Base-by-base conservation (phyloP, 1,140 invertebrate genomes). In the Drosophila baimaii region DNA sequence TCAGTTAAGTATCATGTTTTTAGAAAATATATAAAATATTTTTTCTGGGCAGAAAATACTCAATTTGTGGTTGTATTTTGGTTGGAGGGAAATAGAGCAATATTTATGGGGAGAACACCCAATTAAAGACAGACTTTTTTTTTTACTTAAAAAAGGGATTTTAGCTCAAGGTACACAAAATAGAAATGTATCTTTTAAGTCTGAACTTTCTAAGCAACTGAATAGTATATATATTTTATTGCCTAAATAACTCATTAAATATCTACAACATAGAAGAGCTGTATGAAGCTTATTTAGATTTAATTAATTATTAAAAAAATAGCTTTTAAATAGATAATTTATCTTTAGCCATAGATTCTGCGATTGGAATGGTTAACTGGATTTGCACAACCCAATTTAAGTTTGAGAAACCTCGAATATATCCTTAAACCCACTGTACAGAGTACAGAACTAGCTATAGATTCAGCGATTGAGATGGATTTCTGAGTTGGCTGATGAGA, bases 401-500 rank as follows among this genome's bases (percentile, higher is more conserved):
- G 8, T 6, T 15, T 15, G 12, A 35, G 5, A 35, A 13, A 15
- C 17, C n/a, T 29, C 0, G n/a, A 27, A 19, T 19, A 8, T 19
- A 25, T 25, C 15, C n/a, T n/a, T n/a, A n/a, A n/a, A n/a, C n/a
- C n/a, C n/a, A n/a, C 5, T 27, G 10, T 9, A n/a, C 13, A 4
- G 2, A 37, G 15, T 9, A 21, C 19, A 33, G 3, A 23, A 4
- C 41, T 72, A 52, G 49, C 39, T 15, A 54, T 31, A 54, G 37
- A 12, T 52, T 64, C 35, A 21, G 46, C 46, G 55, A 41, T 69
- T 56, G 63, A 77, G 23, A 77, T 76, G 52, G 62, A 52, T 39
- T 75, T 43, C 54, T 68, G 54, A 77, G 54, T 29, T 44, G 25
- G 41, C 75, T 39, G 51, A 63, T 76, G 79, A 82, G 33, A 76